phyloP scores from a whole-genome alignment of 2,888 invertebrate species.

The Ochropacha duplaris region DNA sequence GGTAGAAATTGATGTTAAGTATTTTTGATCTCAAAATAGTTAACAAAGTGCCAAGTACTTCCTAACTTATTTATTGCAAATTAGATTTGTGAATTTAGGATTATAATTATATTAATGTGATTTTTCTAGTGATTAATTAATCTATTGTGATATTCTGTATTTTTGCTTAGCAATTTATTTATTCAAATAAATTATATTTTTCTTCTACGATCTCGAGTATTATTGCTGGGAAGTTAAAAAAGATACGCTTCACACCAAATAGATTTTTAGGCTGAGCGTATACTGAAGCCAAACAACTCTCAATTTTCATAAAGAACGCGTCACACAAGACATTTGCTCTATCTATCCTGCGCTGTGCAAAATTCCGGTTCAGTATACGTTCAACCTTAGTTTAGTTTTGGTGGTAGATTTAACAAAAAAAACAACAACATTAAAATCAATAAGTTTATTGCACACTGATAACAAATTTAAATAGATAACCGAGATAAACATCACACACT shows the following conservation, averaged over 20 bases:
- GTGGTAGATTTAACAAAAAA: not conserved
- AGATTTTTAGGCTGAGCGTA: too few relatives aligned
- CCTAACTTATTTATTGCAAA: conserved; percentile 19
- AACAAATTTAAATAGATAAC: not conserved
- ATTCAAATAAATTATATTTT: conserved; percentile 46
- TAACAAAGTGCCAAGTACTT: conserved; percentile 26
- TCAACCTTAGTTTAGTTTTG: not conserved
- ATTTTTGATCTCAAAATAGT: conserved; percentile 25
- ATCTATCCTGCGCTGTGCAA: too few relatives aligned
- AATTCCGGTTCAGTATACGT: not conserved
- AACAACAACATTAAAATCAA: not conserved
- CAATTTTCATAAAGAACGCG: too few relatives aligned
- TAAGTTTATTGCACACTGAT: not conserved
- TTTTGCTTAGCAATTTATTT: conserved; percentile 29
- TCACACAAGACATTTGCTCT: not conserved
- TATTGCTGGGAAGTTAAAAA: not conserved
- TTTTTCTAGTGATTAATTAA: conserved; percentile 19
- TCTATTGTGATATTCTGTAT: conserved; percentile 23
- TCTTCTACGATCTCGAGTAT: not conserved
- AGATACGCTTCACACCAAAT: too few relatives aligned
- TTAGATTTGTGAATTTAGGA: conserved; percentile 21
- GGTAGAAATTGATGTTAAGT: conserved; percentile 2
- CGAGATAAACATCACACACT: not conserved
- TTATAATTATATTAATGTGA: not conserved
- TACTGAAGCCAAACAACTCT: too few relatives aligned